Conservation (phyloP, 2,888 invertebrate species). For the Seira sanloemensis region DNA sequence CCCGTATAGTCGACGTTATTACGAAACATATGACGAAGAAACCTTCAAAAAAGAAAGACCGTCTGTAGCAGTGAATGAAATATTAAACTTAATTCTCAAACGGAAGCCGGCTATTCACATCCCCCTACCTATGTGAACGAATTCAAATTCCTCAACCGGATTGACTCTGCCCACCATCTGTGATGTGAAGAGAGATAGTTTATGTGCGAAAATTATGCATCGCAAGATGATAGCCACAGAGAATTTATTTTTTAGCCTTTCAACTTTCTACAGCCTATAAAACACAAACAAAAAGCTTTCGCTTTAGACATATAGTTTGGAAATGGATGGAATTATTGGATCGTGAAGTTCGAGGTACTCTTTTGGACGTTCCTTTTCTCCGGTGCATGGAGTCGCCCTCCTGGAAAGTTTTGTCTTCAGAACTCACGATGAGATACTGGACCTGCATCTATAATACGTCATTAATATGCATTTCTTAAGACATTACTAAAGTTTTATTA, state of each 20-base stretch:
- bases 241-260: slow-evolving; percentile 52
- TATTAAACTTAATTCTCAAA: too few species aligned
- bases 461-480: slow-evolving; percentile 52
- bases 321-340: too few species aligned
- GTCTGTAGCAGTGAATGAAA: slow-evolving; percentile 67
- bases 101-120: too few species aligned
- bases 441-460: background rate
- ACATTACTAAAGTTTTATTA: slow-evolving; percentile 21
- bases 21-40: slow-evolving; percentile 93
- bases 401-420: too few species aligned
- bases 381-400: too few species aligned
- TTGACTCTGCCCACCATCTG: slow-evolving; percentile 56
- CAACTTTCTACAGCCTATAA: slow-evolving; percentile 45
- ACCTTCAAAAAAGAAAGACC: slow-evolving; percentile 92
- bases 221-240: too few species aligned
- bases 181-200: slow-evolving; percentile 44
- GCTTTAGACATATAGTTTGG: too few species aligned
- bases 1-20: slow-evolving; percentile 91
- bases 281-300: too few species aligned
- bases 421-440: background rate
- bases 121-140: too few species aligned
- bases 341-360: too few species aligned
- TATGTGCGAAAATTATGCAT: background rate
- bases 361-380: too few species aligned
- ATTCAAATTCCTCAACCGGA: slow-evolving; percentile 28